Conservation (phyloP, 2,113 vertebrate genomes). For the Lucifuga dentata region DNA sequence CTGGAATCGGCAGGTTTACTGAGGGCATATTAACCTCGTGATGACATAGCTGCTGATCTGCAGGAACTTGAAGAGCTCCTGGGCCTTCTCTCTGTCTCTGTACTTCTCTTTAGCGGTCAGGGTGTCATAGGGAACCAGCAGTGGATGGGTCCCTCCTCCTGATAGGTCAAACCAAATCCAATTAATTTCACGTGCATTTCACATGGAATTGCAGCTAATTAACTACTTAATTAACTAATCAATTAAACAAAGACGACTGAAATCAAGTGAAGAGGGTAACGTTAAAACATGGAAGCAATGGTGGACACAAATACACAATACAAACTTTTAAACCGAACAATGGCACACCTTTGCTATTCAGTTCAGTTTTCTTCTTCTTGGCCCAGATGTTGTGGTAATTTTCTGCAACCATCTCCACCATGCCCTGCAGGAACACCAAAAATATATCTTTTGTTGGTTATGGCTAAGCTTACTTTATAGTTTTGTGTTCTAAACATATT, state of each 20-base stretch:
- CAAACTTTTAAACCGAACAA: background rate
- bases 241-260: too few species aligned
- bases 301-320: too few species aligned
- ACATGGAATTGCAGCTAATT: background rate
- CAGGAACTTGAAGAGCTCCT: conserved; percentile 96
- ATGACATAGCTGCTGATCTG: conserved; percentile 90
- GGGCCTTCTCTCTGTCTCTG: conserved; percentile 95
- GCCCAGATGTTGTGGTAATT: conserved; percentile 99
- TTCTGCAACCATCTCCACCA: conserved; percentile 96
- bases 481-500: background rate
- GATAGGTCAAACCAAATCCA: conserved; percentile 25
- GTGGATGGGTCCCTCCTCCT: conserved; percentile 95
- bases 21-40: conserved; percentile 70
- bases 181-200: background rate
- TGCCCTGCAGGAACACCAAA: conserved; percentile 81
- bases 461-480: too few species aligned
- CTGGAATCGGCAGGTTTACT: background rate
- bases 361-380: conserved; percentile 95
- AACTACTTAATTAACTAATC: too few species aligned
- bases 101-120: conserved; percentile 97
- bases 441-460: background rate
- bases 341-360: conserved; percentile 89
- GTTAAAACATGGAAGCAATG: too few species aligned
- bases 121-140: conserved; percentile 96
- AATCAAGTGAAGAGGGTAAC: too few species aligned